Base-by-base conservation (phyloP, 1,140 invertebrate species). In the Aphis craccivora region DNA sequence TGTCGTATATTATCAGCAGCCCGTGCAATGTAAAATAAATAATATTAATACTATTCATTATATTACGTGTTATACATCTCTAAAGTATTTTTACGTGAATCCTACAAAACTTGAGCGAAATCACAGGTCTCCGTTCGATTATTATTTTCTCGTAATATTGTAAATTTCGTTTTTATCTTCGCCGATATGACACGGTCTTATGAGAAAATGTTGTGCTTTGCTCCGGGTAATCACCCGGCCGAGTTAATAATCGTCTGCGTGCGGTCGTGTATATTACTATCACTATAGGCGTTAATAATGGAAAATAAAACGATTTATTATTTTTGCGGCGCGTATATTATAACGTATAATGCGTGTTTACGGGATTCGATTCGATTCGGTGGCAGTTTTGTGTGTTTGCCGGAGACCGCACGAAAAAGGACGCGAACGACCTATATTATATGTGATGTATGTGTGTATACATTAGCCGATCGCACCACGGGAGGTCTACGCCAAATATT, bases 401-500 rank as follows among this genome's bases (percentile, higher is more conserved):
- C 40, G 43, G 18, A 91, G 30, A 35, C 67, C 91, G 48, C 48
- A 45, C 43, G 45, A 91, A 43, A 67, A 8, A 25, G 30, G n/a
- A 51, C 91, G 35, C 9, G 76, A 35, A 45, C 35, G 55, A 90
- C 89, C 22, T 25, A 40, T 22, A 60, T 53, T 43, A 48, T 18
- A 45, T 51, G 11, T 14, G 20, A 53, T 53, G 22, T 51, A 18
- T n/a, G 86, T 35, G 35, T 30, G 76, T 18, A 48, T 9, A 37
- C 20, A 37, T 48, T 51, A 37, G 60, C 43, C 35, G 81, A 84
- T 48, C 3, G 23, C 91, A 7, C 91, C 7, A 14, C 81, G 48
- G 91, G 91, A 93, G 37, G 81, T 53, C 91, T 40, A 48, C 35
- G 91, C 48, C n/a, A 93, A 93, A 93, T 93, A 93, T 93, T 93